A percentile compares a stretch with the other conserved stretches of the same genome.
phyloP scores from a whole-genome alignment of 2,797 vertebrate genomes.

The Acanthis flammea region DNA sequence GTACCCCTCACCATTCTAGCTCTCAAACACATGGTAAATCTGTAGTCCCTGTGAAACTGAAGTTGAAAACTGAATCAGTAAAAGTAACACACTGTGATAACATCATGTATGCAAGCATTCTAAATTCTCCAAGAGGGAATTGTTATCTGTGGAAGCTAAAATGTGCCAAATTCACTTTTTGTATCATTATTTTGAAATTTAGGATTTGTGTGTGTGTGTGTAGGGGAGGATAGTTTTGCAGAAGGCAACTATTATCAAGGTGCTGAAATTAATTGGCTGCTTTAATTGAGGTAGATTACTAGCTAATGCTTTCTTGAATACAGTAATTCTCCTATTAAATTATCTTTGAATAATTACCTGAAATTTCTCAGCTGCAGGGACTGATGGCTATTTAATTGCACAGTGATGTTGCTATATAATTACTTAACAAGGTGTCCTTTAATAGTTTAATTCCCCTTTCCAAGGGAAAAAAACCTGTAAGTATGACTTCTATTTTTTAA shows the following conservation, averaged over 20 bases:
- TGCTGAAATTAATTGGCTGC: slow-evolving; percentile 85
- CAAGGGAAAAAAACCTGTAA: slow-evolving; percentile 52
- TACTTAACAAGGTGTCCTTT: slow-evolving; percentile 87
- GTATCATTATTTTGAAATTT: slow-evolving; percentile 66
- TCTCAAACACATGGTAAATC: accelerated
- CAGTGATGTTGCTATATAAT: slow-evolving; percentile 83
- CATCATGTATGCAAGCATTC: not conserved
- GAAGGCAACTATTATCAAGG: slow-evolving; percentile 82
- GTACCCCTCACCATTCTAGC: not conserved
- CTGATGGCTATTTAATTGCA: slow-evolving; percentile 88
- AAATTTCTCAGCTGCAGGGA: slow-evolving; percentile 85
- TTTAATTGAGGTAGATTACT: slow-evolving; percentile 87
- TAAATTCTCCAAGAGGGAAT: not conserved
- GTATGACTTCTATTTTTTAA: slow-evolving; percentile 64
- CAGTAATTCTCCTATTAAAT: slow-evolving; percentile 89
- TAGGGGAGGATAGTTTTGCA: slow-evolving; percentile 76
- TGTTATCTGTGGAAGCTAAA: not conserved
- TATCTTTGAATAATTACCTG: slow-evolving; percentile 89
- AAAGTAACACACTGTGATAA: not conserved
- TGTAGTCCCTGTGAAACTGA: not conserved
- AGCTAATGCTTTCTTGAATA: slow-evolving; percentile 87
- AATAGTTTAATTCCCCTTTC: slow-evolving; percentile 84
- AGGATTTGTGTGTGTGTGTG: slow-evolving; percentile 48
- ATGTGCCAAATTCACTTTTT: slow-evolving; percentile 60
- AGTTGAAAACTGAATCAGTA: not conserved